Base-by-base conservation (phyloP, 2,113 vertebrate genomes). In the Corythornis madagascariensis region DNA sequence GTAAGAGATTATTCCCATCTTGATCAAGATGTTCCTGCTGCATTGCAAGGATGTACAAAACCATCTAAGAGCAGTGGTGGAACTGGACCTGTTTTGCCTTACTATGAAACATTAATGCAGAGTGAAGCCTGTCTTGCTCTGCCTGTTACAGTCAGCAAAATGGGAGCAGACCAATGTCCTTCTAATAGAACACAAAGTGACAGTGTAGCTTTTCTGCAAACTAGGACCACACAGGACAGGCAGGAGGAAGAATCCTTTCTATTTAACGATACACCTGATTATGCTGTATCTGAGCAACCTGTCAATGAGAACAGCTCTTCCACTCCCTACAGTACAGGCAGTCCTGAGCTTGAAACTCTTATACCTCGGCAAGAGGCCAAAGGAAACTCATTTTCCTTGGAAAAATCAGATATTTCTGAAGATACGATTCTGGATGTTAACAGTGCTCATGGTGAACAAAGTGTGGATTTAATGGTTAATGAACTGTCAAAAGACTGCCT, bases 51-150 rank as follows among this genome's bases (percentile, higher is more conserved):
- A 50, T 61, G n/a, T n/a, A 66, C n/a, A 67, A 91, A 85, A n/a
- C 22, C 40, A 25, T 42, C 80, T 48, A 38, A 61, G 29, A 85
- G 84, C 55, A 56, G 26, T 53, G 13, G 24, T 52, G 50, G 61
- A 53, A 52, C 18, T 20, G 74, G 55, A 75, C 47, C 70, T 73
- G 53, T 78, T 75, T 70, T 97, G 78, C 94, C 95, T 74, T 95
- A 95, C 85, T 94, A 53, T 21, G 91, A 97, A 94, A 93, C 95
- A 10, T 83, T 94, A 71, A 47, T 83, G 80, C 92, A 95, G 45
- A 63, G 42, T 52, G 76, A 94, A 17, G 35, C 38, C 13, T 35
- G 72, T 75, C 83, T 52, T 14, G 7, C 33, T 21, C 8, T 5
- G 5, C 29, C 71, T 13, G 33, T 16, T 70, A 31, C 52, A 28